Evolutionary conservation across 2,113 vertebrate genomes (phyloP).

Genomic region (Oncorhynchus masou): DNA sequence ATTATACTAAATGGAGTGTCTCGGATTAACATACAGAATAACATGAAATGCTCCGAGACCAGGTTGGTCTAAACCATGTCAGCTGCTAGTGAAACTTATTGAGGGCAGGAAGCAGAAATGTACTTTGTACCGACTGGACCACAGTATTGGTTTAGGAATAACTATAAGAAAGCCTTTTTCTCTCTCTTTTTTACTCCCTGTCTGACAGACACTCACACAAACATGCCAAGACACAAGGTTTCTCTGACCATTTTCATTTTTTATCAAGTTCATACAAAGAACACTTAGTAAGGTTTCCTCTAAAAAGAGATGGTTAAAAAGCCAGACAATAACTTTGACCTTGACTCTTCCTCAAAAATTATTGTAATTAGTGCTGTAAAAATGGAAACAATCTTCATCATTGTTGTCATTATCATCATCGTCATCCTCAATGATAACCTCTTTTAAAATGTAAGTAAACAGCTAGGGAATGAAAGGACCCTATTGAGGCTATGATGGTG

Average conservation of each 20-base stretch:
- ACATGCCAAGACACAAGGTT: conserved; percentile 10
- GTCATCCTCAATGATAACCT: conserved; percentile 5
- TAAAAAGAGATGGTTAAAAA: conserved; percentile 51
- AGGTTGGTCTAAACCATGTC: conserved; percentile 32
- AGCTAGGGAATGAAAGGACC: not conserved
- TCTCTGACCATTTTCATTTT: conserved; percentile 46
- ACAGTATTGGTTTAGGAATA: conserved; percentile 23
- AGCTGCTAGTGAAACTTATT: conserved; percentile 60
- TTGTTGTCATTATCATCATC: conserved; percentile 1
- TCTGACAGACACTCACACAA: not conserved
- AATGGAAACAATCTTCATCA: not conserved
- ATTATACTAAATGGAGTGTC: too few relatives aligned
- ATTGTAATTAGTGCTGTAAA: conserved; percentile 34
- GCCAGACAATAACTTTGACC: conserved; percentile 26
- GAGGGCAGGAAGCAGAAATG: conserved; percentile 45
- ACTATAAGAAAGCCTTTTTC: conserved; percentile 12
- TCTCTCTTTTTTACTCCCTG: not conserved
- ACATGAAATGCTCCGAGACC: too few relatives aligned
- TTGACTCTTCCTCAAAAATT: conserved; percentile 25
- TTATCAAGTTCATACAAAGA: conserved; percentile 58
- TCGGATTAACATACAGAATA: too few relatives aligned
- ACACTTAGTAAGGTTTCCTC: conserved; percentile 42
- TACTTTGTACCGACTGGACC: conserved; percentile 45
- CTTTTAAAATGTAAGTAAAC: not conserved
- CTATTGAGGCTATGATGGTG: not conserved